Conservation (phyloP, 2,888 invertebrate genomes). For the Lepas anatifera region DNA sequence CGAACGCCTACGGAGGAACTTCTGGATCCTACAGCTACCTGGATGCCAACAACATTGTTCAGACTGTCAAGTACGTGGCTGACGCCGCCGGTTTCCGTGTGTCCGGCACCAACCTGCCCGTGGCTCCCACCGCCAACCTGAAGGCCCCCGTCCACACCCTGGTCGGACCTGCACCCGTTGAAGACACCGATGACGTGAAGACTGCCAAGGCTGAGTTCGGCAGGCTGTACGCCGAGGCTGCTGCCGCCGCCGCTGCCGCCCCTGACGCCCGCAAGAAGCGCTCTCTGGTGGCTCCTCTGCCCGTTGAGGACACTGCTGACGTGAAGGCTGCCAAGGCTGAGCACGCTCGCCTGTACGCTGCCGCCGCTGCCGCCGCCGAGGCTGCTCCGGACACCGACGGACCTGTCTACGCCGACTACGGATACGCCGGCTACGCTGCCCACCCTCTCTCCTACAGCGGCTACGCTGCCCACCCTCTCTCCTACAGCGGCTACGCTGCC, state of each 20-base stretch:
- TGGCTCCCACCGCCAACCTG: slow-evolving; percentile 28
- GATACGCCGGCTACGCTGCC: too few relatives aligned
- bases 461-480: too few relatives aligned
- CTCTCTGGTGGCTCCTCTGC: not conserved
- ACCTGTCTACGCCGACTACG: too few relatives aligned
- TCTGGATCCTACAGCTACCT: slow-evolving; percentile 24
- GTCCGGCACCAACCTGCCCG: slow-evolving; percentile 48
- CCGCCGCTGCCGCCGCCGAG: not conserved
- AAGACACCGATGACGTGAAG: slow-evolving; percentile 34
- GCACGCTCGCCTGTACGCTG: not conserved
- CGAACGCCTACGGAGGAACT: slow-evolving; percentile 22
- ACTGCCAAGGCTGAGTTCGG: slow-evolving; percentile 28
- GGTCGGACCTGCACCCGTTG: slow-evolving; percentile 29
- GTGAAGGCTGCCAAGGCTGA: not conserved
- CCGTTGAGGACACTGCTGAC: not conserved
- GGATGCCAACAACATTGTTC: slow-evolving; percentile 37
- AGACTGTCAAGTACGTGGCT: slow-evolving; percentile 36
- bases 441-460: too few relatives aligned
- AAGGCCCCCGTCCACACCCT: slow-evolving; percentile 9
- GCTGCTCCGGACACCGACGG: not conserved
- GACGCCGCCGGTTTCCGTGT: slow-evolving; percentile 44
- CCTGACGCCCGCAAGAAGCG: not conserved
- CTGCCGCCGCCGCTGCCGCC: slow-evolving; percentile 18
- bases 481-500: too few relatives aligned
- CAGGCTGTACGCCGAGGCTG: slow-evolving; percentile 13